Conservation (phyloP, 2,797 vertebrate species). For the Myotis findleyi region DNA sequence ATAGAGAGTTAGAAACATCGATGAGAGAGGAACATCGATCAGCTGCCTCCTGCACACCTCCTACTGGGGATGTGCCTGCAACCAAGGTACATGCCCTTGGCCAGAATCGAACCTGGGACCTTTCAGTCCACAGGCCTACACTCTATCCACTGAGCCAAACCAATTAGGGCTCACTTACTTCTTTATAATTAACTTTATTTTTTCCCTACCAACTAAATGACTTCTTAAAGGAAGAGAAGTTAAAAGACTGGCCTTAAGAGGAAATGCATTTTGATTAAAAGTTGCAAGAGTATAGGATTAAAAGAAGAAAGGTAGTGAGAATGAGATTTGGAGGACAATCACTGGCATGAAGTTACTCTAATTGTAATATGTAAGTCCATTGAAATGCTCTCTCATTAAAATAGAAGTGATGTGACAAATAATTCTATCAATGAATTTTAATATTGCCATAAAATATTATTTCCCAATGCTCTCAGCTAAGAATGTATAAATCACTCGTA, state of each 20-base stretch:
- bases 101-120: too few relatives aligned
- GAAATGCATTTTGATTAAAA: conserved; percentile 33
- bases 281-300: background rate
- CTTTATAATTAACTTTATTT: conserved; percentile 34
- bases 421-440: conserved; percentile 43
- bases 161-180: background rate
- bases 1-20: too few relatives aligned
- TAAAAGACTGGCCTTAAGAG: background rate
- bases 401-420: background rate
- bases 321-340: background rate
- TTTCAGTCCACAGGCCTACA: too few relatives aligned
- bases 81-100: too few relatives aligned
- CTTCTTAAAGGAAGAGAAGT: conserved; percentile 44
- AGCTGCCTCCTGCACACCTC: too few relatives aligned
- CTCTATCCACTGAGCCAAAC: too few relatives aligned
- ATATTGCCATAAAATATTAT: background rate
- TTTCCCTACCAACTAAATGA: background rate
- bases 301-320: conserved; percentile 29
- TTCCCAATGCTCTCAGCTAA: background rate
- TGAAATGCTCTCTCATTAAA: conserved; percentile 28
- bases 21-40: too few relatives aligned
- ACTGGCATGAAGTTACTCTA: background rate
- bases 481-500: background rate
- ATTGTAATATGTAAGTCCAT: background rate
- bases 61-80: too few relatives aligned